Conservation (phyloP, 2,888 invertebrate genomes). For the Rhingia rostrata region DNA sequence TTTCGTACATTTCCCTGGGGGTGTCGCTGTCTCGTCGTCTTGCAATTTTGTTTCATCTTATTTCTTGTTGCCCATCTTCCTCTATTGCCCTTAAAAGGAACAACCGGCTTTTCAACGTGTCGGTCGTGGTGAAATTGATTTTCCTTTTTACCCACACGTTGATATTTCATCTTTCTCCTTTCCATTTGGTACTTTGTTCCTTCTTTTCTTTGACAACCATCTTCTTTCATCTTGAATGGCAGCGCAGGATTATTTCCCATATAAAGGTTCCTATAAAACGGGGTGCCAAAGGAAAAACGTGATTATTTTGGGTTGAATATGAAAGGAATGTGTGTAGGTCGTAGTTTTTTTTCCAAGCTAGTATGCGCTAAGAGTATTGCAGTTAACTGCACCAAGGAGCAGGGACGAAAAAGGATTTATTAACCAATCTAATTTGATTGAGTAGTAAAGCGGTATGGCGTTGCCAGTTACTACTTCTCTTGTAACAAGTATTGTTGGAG, state of each 20-base stretch:
- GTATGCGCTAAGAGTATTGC: not conserved
- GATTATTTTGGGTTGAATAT: constrained; percentile 45
- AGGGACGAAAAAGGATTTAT: constrained; percentile 13
- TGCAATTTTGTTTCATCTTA: constrained; percentile 1
- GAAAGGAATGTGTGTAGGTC: constrained; percentile 60
- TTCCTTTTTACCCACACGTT: not conserved
- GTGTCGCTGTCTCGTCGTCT: constrained; percentile 21
- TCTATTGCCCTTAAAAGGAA: constrained; percentile 47
- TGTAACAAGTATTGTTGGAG: constrained; percentile 27
- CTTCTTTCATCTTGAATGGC: not conserved
- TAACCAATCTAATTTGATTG: constrained; percentile 31
- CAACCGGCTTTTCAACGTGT: constrained; percentile 42
- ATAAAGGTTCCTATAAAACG: constrained; percentile 44
- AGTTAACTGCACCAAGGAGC: not conserved
- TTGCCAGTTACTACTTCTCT: not conserved
- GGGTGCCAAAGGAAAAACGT: constrained; percentile 5
- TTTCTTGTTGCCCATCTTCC: not conserved
- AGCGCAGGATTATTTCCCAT: constrained; percentile 37
- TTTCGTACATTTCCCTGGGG: constrained; percentile 35
- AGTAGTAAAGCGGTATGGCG: constrained; percentile 21
- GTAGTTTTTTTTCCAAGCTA: constrained; percentile 39
- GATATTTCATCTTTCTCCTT: not conserved
- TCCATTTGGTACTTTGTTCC: constrained; percentile 4
- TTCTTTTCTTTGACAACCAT: not conserved
- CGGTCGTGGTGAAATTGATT: constrained; percentile 34